A percentile compares a stretch with the other conserved stretches of the same genome.
phyloP scores from a whole-genome alignment of 2,113 vertebrate genomes.

The Neotoma lepida region DNA sequence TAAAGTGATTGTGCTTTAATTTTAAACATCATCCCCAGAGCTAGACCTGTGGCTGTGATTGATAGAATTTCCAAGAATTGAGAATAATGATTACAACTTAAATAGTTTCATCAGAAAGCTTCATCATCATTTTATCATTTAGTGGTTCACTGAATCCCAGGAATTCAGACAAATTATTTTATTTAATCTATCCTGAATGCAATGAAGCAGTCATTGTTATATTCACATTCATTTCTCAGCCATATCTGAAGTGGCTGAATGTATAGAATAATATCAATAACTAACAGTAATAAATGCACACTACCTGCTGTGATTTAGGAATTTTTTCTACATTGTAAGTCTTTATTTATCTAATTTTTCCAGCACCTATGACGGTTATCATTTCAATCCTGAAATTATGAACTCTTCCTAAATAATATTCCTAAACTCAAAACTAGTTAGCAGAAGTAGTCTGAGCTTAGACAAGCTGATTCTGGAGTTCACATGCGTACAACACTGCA shows the following conservation, averaged over 20 bases:
- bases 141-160: background rate
- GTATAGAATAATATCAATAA: background rate
- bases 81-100: background rate
- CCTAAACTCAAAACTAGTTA: background rate
- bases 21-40: background rate
- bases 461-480: background rate
- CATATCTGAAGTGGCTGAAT: background rate
- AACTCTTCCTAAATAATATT: background rate
- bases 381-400: background rate
- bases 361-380: background rate
- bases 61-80: background rate
- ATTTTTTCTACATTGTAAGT: background rate
- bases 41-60: background rate
- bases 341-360: conserved; percentile 7
- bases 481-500: background rate
- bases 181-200: background rate
- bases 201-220: background rate
- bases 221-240: background rate
- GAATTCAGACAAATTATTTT: background rate
- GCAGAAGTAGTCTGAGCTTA: background rate
- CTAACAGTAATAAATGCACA: background rate
- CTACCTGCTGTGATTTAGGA: background rate
- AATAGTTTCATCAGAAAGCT: background rate
- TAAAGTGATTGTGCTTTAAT: background rate
- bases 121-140: background rate